Conservation (phyloP, 2,113 vertebrate genomes). For the Aythya baeri region DNA sequence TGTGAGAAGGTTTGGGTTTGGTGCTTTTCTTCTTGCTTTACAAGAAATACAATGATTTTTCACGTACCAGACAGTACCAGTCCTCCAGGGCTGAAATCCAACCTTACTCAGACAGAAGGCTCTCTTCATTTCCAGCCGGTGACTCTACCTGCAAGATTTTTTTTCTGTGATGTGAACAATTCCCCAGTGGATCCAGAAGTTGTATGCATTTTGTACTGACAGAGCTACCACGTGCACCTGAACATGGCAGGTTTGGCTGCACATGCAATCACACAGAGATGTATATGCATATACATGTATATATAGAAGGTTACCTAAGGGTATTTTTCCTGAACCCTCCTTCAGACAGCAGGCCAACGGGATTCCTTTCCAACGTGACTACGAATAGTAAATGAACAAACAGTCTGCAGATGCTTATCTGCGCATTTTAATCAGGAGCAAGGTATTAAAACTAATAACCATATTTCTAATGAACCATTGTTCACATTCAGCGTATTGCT, state of each 20-base stretch:
- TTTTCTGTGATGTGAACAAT: background rate
- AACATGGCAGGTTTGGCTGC: background rate
- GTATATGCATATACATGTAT: background rate
- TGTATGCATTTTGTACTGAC: background rate
- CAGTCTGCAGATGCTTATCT: background rate
- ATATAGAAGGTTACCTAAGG: background rate
- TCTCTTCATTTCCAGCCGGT: background rate
- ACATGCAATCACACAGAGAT: background rate
- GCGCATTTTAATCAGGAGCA: background rate
- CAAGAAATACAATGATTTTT: background rate
- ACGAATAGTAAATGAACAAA: constrained; percentile 5
- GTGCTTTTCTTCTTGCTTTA: background rate
- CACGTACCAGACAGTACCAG: background rate
- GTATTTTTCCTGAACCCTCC: background rate
- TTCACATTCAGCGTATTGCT: background rate
- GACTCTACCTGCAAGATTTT: background rate
- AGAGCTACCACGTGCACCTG: background rate
- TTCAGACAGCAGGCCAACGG: background rate
- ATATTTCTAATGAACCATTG: background rate
- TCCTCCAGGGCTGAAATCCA: background rate
- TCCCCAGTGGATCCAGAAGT: background rate
- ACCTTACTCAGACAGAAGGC: background rate
- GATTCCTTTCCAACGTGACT: background rate
- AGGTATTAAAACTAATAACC: background rate
- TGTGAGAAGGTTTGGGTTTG: background rate